phyloP scores from a whole-genome alignment of 2,113 vertebrate genomes.

The Mola mola region DNA sequence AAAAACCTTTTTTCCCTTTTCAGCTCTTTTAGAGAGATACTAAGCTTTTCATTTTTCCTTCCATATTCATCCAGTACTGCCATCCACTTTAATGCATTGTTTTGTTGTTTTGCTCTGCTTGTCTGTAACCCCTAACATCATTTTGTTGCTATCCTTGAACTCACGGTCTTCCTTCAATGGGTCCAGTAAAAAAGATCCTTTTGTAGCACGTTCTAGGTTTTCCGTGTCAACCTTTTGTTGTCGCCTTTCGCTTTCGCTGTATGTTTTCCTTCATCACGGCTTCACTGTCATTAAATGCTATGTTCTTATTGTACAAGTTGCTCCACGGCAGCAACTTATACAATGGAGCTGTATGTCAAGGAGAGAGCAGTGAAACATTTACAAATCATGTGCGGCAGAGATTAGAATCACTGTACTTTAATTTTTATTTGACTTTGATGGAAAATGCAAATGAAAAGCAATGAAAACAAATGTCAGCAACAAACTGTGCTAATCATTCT shows the following conservation, averaged over 20 bases:
- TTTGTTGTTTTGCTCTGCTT: slow-evolving; percentile 22
- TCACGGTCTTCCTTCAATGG: not conserved
- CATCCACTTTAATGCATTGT: slow-evolving; percentile 9
- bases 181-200: slow-evolving; percentile 24
- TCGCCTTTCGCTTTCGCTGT: slow-evolving; percentile 2
- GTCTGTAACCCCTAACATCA: slow-evolving; percentile 5
- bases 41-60: slow-evolving; percentile 24
- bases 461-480: not conserved
- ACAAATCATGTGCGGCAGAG: not conserved
- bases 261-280: not conserved
- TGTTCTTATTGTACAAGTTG: not conserved
- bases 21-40: slow-evolving; percentile 17
- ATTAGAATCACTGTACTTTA: too few relatives aligned
- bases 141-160: slow-evolving; percentile 57
- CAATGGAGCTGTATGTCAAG: slow-evolving; percentile 1
- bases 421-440: too few relatives aligned
- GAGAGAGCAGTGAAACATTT: not conserved
- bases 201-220: slow-evolving; percentile 15
- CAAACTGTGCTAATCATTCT: not conserved
- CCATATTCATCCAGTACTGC: not conserved
- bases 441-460: too few relatives aligned
- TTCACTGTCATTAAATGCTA: slow-evolving; percentile 7
- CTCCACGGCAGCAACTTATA: not conserved
- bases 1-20: slow-evolving; percentile 25
- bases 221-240: slow-evolving; percentile 15